Conservation (phyloP, 2,888 invertebrate genomes). For the Hylaea fasciaria region DNA sequence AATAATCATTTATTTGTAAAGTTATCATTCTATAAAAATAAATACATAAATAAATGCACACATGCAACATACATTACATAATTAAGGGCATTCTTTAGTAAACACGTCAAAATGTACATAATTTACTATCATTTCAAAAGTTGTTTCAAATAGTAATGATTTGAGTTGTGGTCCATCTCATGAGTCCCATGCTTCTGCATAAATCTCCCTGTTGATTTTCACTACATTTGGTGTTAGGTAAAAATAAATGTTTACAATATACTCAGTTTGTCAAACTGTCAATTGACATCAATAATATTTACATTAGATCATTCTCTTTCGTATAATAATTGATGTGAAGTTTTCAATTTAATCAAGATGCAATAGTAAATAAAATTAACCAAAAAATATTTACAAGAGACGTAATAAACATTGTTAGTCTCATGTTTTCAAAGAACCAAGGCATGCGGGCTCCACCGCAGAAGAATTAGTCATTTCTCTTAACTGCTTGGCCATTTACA, state of each 20-base stretch:
- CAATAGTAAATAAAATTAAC: constrained; percentile 15
- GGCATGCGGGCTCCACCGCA: constrained; percentile 30
- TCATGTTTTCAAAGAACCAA: constrained; percentile 15
- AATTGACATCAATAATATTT: constrained; percentile 21
- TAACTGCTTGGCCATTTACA: constrained; percentile 26
- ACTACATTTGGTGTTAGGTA: constrained; percentile 3
- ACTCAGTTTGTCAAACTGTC: constrained; percentile 4
- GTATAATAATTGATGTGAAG: background rate
- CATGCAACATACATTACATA: too few relatives aligned
- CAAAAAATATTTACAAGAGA: constrained; percentile 26
- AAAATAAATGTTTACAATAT: constrained; percentile 30
- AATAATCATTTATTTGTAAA: too few relatives aligned
- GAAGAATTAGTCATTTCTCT: constrained; percentile 31
- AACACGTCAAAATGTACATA: too few relatives aligned
- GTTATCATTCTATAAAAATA: too few relatives aligned
- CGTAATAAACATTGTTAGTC: constrained; percentile 12
- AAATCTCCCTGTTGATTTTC: background rate
- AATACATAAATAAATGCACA: too few relatives aligned
- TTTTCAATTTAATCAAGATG: constrained; percentile 19
- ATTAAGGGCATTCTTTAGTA: too few relatives aligned
- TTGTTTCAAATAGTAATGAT: background rate
- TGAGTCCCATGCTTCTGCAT: background rate
- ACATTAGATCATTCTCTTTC: constrained; percentile 14
- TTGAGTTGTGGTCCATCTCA: background rate
- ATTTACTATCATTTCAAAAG: too few relatives aligned